These are phyloP conservation scores for Spodoptera picta DNA, from an alignment of 2,888 invertebrate species.

Conservation along the genomic window DNA sequence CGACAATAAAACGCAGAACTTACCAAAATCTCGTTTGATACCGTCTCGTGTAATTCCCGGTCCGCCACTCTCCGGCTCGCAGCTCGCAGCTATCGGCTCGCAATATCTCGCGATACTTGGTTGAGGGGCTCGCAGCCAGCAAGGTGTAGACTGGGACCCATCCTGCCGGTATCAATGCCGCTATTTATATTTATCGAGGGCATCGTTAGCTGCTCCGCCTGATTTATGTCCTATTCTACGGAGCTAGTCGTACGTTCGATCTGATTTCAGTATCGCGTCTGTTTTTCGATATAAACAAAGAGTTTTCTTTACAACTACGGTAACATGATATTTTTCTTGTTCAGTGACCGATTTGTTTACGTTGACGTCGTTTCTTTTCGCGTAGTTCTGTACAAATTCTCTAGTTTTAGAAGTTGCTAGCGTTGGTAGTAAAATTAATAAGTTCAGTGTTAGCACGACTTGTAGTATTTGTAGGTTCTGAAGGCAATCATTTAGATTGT, in stretches of 20 bases:
- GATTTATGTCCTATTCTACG: slow-evolving; percentile 48
- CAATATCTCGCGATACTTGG: slow-evolving; percentile 51
- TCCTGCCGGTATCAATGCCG: slow-evolving; percentile 51
- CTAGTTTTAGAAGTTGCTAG: neutral
- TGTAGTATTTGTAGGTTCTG: no score
- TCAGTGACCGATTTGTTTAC: slow-evolving; percentile 1
- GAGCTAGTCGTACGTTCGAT: slow-evolving; percentile 25
- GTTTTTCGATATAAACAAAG: slow-evolving; percentile 22
- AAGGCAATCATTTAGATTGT: no score
- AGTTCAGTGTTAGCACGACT: no score
- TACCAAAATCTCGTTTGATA: slow-evolving; percentile 12
- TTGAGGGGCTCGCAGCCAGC: slow-evolving; percentile 37
- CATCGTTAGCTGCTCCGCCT: slow-evolving; percentile 45
- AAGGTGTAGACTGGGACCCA: slow-evolving; percentile 48
- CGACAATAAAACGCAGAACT: slow-evolving; percentile 18
- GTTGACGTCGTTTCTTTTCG: neutral
- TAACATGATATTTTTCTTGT: neutral
- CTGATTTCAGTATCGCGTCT: slow-evolving; percentile 41
- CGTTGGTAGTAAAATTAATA: no score
- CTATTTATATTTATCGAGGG: slow-evolving; percentile 61
- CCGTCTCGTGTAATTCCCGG: slow-evolving; percentile 33
- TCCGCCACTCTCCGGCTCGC: slow-evolving; percentile 37
- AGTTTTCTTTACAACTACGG: slow-evolving; percentile 6
- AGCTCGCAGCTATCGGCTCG: slow-evolving; percentile 45
- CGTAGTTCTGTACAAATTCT: slow-evolving; percentile 1